A percentile compares a stretch with the other conserved stretches of the same genome.
Conservation (phyloP, 2,888 invertebrate genomes). For the Drosophila subquinaria region DNA sequence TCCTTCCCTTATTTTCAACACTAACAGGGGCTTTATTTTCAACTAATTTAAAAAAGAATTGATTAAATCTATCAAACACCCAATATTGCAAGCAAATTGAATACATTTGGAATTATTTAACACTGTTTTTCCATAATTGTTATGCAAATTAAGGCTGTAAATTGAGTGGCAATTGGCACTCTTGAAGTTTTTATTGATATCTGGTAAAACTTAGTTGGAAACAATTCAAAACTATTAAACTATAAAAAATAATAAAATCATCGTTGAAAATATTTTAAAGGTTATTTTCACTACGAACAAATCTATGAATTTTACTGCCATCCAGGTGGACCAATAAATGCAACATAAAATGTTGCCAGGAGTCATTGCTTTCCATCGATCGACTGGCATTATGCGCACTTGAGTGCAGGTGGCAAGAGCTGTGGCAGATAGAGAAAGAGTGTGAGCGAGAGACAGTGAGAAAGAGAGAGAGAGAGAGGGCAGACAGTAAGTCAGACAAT, state of each 20-base stretch:
- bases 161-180: not conserved
- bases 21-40: too few species aligned
- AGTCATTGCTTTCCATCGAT: not conserved
- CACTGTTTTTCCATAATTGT: not conserved
- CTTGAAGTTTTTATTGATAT: not conserved
- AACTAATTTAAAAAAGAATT: too few species aligned
- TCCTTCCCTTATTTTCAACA: too few species aligned
- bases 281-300: not conserved
- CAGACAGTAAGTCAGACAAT: constrained; percentile 25
- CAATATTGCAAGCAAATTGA: not conserved
- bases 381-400: constrained; percentile 50
- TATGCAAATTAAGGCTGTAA: not conserved
- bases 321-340: constrained; percentile 60
- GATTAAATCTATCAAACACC: not conserved
- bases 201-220: not conserved
- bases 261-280: constrained; percentile 3
- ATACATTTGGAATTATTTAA: not conserved
- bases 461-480: not conserved
- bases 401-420: constrained; percentile 30
- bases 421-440: not conserved
- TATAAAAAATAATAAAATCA: not conserved
- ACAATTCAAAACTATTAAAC: not conserved
- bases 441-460: too few species aligned
- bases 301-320: constrained; percentile 6
- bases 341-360: constrained; percentile 39